phyloP scores from a whole-genome alignment of 92 coral and sea anemone genomes.

The Hydrozoanthus gracilis region DNA sequence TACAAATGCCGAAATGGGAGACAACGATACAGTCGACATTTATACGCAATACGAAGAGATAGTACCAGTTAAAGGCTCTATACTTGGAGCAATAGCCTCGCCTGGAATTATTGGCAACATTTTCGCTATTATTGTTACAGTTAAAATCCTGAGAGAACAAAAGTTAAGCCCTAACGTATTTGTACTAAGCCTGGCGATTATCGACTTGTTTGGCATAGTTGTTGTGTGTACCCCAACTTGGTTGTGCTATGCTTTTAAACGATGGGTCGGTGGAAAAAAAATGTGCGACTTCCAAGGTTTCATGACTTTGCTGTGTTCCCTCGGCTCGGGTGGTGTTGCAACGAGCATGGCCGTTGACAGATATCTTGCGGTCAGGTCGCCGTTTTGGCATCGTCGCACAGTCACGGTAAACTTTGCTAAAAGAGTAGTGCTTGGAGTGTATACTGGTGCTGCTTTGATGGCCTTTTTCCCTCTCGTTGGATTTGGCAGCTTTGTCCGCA shows the following conservation, averaged over 20 bases:
- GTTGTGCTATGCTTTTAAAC: slow-evolving; percentile 68
- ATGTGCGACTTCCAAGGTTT: slow-evolving; percentile 88
- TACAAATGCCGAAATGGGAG: not conserved
- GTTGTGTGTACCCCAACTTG: slow-evolving; percentile 77
- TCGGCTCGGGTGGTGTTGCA: slow-evolving; percentile 79
- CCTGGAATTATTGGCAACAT: slow-evolving; percentile 75
- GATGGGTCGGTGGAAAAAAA: slow-evolving; percentile 73
- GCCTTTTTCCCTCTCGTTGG: slow-evolving; percentile 67
- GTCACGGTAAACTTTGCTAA: slow-evolving; percentile 71
- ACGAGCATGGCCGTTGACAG: slow-evolving; percentile 83
- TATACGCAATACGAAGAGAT: slow-evolving; percentile 27
- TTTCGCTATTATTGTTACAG: slow-evolving; percentile 71
- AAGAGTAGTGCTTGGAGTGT: slow-evolving; percentile 46
- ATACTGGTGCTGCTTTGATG: slow-evolving; percentile 52
- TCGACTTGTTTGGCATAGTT: slow-evolving; percentile 72
- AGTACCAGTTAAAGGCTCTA: slow-evolving; percentile 47
- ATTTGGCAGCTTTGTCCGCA: slow-evolving; percentile 79
- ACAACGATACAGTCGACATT: not conserved
- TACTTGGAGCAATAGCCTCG: slow-evolving; percentile 41
- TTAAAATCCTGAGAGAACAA: slow-evolving; percentile 64
- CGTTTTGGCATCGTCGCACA: slow-evolving; percentile 80
- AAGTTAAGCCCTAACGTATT: slow-evolving; percentile 80
- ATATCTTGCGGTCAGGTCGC: slow-evolving; percentile 71
- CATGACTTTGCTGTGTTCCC: slow-evolving; percentile 71
- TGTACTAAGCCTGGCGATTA: slow-evolving; percentile 71